Conservation (phyloP, 1,140 invertebrate genomes). For the Sesamia nonagrioides region DNA sequence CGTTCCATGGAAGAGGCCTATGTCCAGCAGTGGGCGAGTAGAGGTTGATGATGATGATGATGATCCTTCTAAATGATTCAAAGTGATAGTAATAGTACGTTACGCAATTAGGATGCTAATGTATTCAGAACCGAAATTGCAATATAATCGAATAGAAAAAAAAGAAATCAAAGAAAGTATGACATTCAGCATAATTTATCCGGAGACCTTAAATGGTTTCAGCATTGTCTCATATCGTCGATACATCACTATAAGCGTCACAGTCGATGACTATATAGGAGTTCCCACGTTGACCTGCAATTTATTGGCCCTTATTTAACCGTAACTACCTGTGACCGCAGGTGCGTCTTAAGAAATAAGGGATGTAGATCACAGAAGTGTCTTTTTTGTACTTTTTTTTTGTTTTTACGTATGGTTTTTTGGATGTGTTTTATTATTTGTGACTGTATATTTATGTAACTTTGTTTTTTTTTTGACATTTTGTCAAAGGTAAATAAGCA, state of each 20-base stretch:
- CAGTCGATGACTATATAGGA: constrained; percentile 64
- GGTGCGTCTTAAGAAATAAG: constrained; percentile 80
- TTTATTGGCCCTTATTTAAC: constrained; percentile 80
- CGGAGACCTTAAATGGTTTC: constrained; percentile 20
- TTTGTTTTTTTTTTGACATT: too few species aligned
- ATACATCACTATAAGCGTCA: constrained; percentile 63
- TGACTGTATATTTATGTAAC: background rate
- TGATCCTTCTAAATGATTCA: too few species aligned
- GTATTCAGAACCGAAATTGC: background rate
- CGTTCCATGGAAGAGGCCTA: too few species aligned
- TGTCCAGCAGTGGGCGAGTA: too few species aligned
- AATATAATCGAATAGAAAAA: background rate
- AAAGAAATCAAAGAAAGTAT: constrained; percentile 25
- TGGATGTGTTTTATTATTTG: background rate
- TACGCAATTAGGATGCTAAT: too few species aligned
- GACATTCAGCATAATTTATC: constrained; percentile 4
- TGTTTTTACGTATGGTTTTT: constrained; percentile 12
- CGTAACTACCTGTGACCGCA: constrained; percentile 78
- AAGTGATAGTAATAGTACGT: too few species aligned
- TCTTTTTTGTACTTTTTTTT: constrained; percentile 24
- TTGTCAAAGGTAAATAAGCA: too few species aligned
- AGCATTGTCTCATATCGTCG: constrained; percentile 43
- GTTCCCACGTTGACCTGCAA: constrained; percentile 85
- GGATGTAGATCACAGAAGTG: constrained; percentile 59
- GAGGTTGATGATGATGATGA: too few species aligned